phyloP scores from a whole-genome alignment of 1,140 invertebrate species.

The Condylostylus longicornis region DNA sequence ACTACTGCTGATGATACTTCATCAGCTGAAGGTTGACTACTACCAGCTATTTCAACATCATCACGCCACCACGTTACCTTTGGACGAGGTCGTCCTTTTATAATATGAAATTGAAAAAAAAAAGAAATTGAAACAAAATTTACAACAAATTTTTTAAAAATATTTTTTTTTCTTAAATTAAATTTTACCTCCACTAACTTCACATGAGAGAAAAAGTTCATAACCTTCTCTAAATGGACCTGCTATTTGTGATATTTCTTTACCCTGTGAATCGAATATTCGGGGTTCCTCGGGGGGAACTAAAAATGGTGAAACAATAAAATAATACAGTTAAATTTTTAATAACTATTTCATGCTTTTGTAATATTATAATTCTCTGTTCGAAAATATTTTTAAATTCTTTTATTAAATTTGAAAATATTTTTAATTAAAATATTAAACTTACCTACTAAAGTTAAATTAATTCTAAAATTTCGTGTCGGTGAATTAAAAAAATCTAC shows the following conservation, averaged over 20 bases:
- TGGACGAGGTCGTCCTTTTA: conserved; percentile 49
- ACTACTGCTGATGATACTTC: conserved; percentile 41
- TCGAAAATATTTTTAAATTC: too few relatives aligned
- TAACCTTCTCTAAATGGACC: conserved; percentile 73
- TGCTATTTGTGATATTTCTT: conserved; percentile 53
- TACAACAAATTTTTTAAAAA: not conserved
- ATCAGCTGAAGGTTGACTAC: conserved; percentile 41
- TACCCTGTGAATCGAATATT: conserved; percentile 66
- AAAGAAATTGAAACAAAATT: not conserved
- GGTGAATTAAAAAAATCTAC: conserved; percentile 75
- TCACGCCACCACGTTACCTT: conserved; percentile 67
- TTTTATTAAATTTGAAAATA: too few relatives aligned
- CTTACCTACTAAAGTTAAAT: conserved; percentile 73
- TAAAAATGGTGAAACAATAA: conserved; percentile 40
- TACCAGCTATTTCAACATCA: conserved; percentile 48
- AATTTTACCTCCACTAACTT: conserved; percentile 64
- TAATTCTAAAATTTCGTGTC: conserved; percentile 68
- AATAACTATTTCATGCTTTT: not conserved
- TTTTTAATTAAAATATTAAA: too few relatives aligned
- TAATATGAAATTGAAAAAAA: not conserved
- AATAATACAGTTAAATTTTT: not conserved
- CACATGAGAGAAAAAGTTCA: conserved; percentile 61
- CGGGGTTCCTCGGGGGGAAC: conserved; percentile 60
- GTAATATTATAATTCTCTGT: too few relatives aligned
- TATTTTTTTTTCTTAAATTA: not conserved